phyloP scores from a whole-genome alignment of 1,140 invertebrate species.

The Drosophila rufa region DNA sequence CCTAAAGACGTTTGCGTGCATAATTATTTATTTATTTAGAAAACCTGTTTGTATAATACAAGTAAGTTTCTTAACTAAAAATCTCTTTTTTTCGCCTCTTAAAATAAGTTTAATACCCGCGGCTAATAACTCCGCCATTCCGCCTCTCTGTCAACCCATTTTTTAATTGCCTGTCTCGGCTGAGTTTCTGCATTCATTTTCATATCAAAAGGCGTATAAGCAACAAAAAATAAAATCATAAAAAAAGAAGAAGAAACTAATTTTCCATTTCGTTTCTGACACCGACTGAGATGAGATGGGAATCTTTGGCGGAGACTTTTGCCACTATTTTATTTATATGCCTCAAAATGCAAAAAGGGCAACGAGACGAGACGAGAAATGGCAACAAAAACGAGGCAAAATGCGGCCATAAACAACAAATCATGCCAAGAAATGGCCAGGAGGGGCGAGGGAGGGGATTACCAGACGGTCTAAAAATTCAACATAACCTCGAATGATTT shows the following conservation, averaged over 20 bases:
- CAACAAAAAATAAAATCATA: slow-evolving; percentile 3
- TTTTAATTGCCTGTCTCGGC: slow-evolving; percentile 70
- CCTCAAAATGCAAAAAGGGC: slow-evolving; percentile 60
- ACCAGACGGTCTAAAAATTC: slow-evolving; percentile 76
- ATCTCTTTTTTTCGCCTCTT: background rate
- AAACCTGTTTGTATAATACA: background rate
- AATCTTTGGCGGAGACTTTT: slow-evolving; percentile 50
- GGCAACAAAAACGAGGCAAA: slow-evolving; percentile 51
- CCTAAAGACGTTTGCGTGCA: background rate
- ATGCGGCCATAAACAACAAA: slow-evolving; percentile 80
- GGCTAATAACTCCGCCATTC: slow-evolving; percentile 17
- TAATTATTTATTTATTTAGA: background rate
- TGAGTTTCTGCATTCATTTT: slow-evolving; percentile 58
- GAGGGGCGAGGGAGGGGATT: slow-evolving; percentile 4
- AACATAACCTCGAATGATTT: slow-evolving; percentile 84
- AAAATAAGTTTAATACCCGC: slow-evolving; percentile 3
- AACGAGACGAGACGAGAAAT: slow-evolving; percentile 36
- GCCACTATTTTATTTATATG: slow-evolving; percentile 78
- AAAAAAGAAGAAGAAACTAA: slow-evolving; percentile 38
- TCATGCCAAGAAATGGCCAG: slow-evolving; percentile 68
- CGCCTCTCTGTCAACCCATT: slow-evolving; percentile 24
- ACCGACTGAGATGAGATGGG: slow-evolving; percentile 44
- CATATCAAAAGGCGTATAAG: slow-evolving; percentile 39
- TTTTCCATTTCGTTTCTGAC: slow-evolving; percentile 64
- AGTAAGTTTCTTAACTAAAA: background rate